phyloP scores from a whole-genome alignment of 2,888 invertebrate genomes.

The Esperia sulphurella region DNA sequence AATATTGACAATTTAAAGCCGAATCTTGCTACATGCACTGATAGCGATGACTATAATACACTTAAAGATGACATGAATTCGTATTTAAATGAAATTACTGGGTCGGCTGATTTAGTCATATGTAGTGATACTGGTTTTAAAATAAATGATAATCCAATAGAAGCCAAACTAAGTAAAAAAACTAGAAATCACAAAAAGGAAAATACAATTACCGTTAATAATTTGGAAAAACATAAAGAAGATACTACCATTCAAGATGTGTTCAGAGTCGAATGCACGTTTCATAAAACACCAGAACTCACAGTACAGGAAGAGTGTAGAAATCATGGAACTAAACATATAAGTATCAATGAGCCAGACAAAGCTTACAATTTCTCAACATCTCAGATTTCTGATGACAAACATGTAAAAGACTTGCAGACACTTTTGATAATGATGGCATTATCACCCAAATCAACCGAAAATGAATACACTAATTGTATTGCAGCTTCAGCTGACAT shows the following conservation, averaged over 20 bases:
- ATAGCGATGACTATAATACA: not conserved
- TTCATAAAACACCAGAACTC: not conserved
- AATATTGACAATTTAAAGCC: constrained; percentile 15
- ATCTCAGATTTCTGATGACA: constrained; percentile 7
- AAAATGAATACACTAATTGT: constrained; percentile 15
- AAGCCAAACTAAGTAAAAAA: constrained; percentile 10
- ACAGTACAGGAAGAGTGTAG: not conserved
- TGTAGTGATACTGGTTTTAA: constrained; percentile 45
- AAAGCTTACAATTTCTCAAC: not conserved
- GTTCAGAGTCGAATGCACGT: constrained; percentile 1
- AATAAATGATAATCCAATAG: constrained; percentile 33
- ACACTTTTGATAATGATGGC: constrained; percentile 60
- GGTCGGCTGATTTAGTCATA: constrained; percentile 38
- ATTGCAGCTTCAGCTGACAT: not conserved
- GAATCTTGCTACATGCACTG: not conserved
- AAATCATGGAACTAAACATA: not conserved
- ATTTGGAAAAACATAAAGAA: not conserved
- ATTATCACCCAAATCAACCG: constrained; percentile 37
- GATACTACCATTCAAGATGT: not conserved
- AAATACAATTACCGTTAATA: not conserved
- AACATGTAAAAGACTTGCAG: constrained; percentile 43
- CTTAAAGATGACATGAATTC: constrained; percentile 25
- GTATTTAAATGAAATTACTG: constrained; percentile 26
- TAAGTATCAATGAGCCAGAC: not conserved
- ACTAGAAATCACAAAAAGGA: constrained; percentile 7